phyloP scores from a whole-genome alignment of 2,797 vertebrate species.

The Momotus momota region DNA sequence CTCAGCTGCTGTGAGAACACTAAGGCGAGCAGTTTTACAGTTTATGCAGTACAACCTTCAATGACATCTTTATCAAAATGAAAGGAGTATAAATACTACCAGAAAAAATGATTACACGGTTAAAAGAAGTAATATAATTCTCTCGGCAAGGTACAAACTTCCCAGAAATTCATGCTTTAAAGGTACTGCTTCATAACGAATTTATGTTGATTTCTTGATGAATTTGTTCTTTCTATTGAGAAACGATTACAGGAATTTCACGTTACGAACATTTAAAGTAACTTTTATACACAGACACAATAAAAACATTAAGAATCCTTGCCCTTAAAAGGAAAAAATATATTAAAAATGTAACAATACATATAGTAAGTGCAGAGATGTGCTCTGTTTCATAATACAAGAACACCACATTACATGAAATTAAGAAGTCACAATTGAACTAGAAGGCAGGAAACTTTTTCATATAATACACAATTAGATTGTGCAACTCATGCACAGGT shows the following conservation, averaged over 20 bases:
- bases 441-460: neutral
- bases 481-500: neutral
- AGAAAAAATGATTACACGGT: neutral
- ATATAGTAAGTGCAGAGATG: neutral
- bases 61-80: neutral
- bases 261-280: neutral
- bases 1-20: neutral
- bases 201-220: neutral
- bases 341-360: neutral
- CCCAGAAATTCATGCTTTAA: neutral
- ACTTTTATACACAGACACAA: neutral
- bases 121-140: neutral
- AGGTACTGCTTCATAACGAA: neutral
- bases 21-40: neutral
- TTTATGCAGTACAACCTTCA: neutral
- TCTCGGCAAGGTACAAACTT: neutral
- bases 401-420: neutral
- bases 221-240: neutral
- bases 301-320: neutral
- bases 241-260: neutral
- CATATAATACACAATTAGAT: neutral
- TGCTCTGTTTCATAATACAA: neutral
- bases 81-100: neutral
- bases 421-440: neutral
- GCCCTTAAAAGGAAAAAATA: neutral